Percentiles rank a stretch among this genome's conserved stretches.
phyloP scores from a whole-genome alignment of 2,888 invertebrate genomes.

The Osedax frankpressi region DNA sequence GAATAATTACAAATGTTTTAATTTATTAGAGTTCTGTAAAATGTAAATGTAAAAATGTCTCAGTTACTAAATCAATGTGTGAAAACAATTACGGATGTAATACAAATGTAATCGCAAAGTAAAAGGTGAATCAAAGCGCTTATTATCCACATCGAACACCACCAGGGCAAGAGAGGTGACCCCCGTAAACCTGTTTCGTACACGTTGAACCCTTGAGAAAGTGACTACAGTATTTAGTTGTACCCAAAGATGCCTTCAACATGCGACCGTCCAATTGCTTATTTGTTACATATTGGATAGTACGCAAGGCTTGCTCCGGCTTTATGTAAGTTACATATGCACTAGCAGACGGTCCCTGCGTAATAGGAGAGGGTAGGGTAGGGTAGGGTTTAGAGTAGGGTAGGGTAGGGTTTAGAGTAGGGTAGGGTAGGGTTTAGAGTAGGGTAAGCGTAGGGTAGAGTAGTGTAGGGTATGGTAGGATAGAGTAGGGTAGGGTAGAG shows the following conservation, averaged over 20 bases:
- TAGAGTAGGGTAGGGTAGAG: background rate
- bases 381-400: slow-evolving; percentile 88
- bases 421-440: background rate
- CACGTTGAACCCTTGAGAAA: slow-evolving; percentile 96
- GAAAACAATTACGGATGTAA: too few species aligned
- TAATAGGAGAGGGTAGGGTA: slow-evolving; percentile 52
- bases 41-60: too few species aligned
- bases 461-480: background rate
- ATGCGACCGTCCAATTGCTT: slow-evolving; percentile 85
- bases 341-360: slow-evolving; percentile 51
- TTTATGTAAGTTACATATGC: slow-evolving; percentile 90
- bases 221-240: slow-evolving; percentile 99
- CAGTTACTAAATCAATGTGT: too few species aligned
- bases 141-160: too few species aligned
- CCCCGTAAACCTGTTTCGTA: slow-evolving; percentile 64
- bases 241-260: slow-evolving; percentile 92
- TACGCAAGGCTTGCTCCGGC: slow-evolving; percentile 81
- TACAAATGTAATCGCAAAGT: too few species aligned
- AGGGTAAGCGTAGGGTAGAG: background rate
- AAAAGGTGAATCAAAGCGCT: too few species aligned
- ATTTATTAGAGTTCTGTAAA: too few species aligned
- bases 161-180: too few species aligned
- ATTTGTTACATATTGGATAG: slow-evolving; percentile 94
- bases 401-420: background rate
- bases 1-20: too few species aligned